Evolutionary conservation across 2,113 vertebrate genomes (phyloP), one percentile per base, ranked within the genome.

Genomic region (Camelus bactrianus): DNA sequence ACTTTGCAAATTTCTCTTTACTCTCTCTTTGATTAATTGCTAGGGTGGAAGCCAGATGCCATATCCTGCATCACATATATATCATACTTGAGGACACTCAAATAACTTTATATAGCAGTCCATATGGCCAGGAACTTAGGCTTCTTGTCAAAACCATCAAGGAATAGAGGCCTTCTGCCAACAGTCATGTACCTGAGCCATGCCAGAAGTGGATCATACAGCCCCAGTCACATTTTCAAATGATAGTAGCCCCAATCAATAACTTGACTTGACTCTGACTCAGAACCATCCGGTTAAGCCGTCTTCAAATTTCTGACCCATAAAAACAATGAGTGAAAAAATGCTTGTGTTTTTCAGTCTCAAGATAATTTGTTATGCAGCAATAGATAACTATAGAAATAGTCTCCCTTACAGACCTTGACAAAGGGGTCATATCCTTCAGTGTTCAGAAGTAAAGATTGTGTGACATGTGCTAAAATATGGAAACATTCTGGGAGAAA

Each of bases 1-100:
- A 54, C 11, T 65, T 91, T 91, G 35, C 67, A 32, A 77, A 52
- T 72, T 79, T 82, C 38, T 72, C 77, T 96, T 84, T 73, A 46
- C 6, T 84, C 42, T 91, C 28, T 38, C 67, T 84, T 81, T n/a
- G 48, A 70, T 85, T 50, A 48, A 11, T 69, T 54, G 46, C 28
- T 70, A 50, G 62, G 22, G 46, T 60, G 28, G 42, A 81, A 89
- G 46, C n/a, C 60, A 65, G 28, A 89, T 67, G 15, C 12, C 42
- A 58, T 70, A 67, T 83, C 64, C 54, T 22, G 52, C n/a, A 79
- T 35, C 32, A 79, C 12, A 79, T 22, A 79, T 79, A 35, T 8
- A 79, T 54, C 76, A 79, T 26, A 56, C 52, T 38, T 79, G 17
- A 77, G 64, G 32, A 83, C 22, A 83, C 32, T 65, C 32, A 50